Evolutionary conservation across 1,140 invertebrate genomes (phyloP), one percentile per base, ranked within the genome.

Genomic region (Aphelinus atriplicis): DNA sequence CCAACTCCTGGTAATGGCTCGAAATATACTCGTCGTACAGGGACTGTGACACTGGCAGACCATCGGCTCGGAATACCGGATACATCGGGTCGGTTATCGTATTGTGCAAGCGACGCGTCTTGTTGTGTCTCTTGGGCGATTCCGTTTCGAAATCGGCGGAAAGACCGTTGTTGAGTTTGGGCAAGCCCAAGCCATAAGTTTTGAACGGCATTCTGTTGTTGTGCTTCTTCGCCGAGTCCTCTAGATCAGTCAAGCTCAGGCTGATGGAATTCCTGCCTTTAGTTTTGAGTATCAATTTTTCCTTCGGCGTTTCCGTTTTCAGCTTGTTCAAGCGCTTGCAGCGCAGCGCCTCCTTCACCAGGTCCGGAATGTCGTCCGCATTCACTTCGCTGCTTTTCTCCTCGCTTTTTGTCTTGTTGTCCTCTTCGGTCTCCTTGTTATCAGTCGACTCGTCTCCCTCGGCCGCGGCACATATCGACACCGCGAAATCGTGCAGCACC

Each of bases 1-100:
- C 70, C 6, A 84, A 46, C 46, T 85, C 78, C 10, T 83, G 78
- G 68, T 83, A 87, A 48, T 87, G 85, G 0, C 77, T 81, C 2
- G 86, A 77, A 53, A 94, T 85, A 77, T 92, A 92, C 71, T 93
- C 89, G 70, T 94, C 90, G 80, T 93, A 94, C 0, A 95, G 85
- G 5, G 90, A 90, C 70, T 92, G 90, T 0, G 94, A 95, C 57
- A 94, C 92, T 5, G 92, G 90, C 48, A 92, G 87, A 2, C 94
- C 93, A 71, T 95, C 91, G 56, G 88, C 88, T 78, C 92, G 90
- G 80, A 95, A 94, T 7, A 94, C 90, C 45, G 94, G 94, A 88
- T 92, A 93, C 64, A 87, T 89, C 42, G 94, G 94, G 88, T 95
- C 94, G 48, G 92, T 90, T 67, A 95, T 94, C 1, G 94, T 94